phyloP scores from a whole-genome alignment of 2,888 invertebrate genomes.

The Aricia artaxerxes region DNA sequence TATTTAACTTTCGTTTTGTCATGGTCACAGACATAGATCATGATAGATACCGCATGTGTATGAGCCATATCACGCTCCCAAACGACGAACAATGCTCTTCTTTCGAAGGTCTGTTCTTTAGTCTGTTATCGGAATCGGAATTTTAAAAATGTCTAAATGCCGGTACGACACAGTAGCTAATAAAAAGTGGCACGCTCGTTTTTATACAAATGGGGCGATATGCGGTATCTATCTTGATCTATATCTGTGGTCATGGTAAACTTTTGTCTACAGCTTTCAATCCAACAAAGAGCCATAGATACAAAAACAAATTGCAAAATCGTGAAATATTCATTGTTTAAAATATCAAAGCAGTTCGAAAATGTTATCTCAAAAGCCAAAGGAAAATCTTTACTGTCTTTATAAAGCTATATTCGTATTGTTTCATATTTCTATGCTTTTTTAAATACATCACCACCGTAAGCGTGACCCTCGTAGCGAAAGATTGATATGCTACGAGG shows the following conservation, averaged over 20 bases:
- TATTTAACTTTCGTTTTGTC: background rate
- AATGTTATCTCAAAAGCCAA: conserved; percentile 13
- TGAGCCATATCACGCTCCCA: too few relatives aligned
- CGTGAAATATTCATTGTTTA: conserved; percentile 15
- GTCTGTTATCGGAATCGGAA: too few relatives aligned
- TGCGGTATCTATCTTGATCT: too few relatives aligned
- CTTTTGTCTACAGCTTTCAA: background rate
- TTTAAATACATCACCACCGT: background rate
- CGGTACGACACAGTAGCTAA: too few relatives aligned
- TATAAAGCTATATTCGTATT: conserved; percentile 8
- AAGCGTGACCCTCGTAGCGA: background rate
- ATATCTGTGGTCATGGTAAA: background rate
- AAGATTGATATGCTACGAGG: background rate
- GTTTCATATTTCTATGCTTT: background rate
- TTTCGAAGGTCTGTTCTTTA: too few relatives aligned
- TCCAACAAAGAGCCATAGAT: background rate
- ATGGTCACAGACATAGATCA: too few relatives aligned
- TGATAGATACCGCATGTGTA: too few relatives aligned
- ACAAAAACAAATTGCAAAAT: conserved; percentile 13
- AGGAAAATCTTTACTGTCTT: conserved; percentile 1
- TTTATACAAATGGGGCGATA: too few relatives aligned
- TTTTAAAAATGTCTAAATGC: too few relatives aligned
- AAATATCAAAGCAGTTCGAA: conserved; percentile 26
- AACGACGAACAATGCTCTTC: too few relatives aligned
- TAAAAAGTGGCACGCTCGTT: too few relatives aligned